Evolutionary conservation across 64 coral and sea anemone species (phyloP).

Genomic region (Orbicella faveolata): DNA sequence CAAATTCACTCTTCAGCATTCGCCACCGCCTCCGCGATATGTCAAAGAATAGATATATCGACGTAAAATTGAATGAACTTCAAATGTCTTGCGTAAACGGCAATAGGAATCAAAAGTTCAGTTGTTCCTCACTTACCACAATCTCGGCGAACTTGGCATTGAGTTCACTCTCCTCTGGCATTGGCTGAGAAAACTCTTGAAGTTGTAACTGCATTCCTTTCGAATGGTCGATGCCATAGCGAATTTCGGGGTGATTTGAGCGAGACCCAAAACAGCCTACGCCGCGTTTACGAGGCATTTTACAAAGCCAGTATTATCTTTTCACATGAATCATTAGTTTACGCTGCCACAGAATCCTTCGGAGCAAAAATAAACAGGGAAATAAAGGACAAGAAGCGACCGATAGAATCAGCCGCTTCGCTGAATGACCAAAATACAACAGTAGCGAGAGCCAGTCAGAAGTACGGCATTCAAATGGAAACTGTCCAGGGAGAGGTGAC

Average conservation of each 20-base stretch:
- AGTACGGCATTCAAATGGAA: background rate
- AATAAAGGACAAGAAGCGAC: background rate
- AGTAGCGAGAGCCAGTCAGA: background rate
- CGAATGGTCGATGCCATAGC: slow-evolving; percentile 89
- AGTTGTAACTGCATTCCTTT: slow-evolving; percentile 74
- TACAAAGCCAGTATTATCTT: slow-evolving; percentile 40
- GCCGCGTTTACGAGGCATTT: slow-evolving; percentile 78
- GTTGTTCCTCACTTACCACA: slow-evolving; percentile 76
- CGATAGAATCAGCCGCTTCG: background rate
- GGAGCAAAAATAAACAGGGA: background rate
- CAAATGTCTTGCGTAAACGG: background rate
- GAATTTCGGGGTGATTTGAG: slow-evolving; percentile 91
- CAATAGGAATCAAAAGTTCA: background rate
- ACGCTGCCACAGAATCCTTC: background rate
- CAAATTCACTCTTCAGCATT: slow-evolving; percentile 11
- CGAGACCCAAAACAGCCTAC: slow-evolving; percentile 91
- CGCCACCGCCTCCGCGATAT: slow-evolving; percentile 28
- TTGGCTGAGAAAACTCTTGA: slow-evolving; percentile 86
- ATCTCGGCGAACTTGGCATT: slow-evolving; percentile 95
- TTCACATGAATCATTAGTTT: slow-evolving; percentile 17
- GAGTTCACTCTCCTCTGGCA: slow-evolving; percentile 99
- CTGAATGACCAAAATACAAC: slow-evolving; percentile 30
- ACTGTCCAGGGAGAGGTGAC: slow-evolving; percentile 5
- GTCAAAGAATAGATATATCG: background rate
- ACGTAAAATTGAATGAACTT: background rate